Evolutionary conservation across 2,113 vertebrate species (phyloP).

Genomic region (Mirounga angustirostris): DNA sequence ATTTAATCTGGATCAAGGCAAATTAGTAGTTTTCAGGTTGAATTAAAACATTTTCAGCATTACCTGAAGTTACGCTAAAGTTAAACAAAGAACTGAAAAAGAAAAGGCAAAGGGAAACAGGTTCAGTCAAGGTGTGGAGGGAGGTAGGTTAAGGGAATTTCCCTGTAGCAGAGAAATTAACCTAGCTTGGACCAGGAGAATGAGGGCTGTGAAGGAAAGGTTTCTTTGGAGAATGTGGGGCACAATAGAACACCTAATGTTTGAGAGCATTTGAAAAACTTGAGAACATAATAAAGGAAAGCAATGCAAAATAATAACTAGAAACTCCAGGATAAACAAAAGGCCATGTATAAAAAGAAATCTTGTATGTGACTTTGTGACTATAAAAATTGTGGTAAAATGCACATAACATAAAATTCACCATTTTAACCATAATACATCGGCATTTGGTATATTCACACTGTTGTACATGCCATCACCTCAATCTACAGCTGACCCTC

Average conservation of each 20-base stretch:
- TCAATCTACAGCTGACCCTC: neutral
- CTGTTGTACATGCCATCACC: neutral
- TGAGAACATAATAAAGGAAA: neutral
- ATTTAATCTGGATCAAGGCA: neutral
- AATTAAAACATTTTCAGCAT: neutral
- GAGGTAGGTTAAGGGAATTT: neutral
- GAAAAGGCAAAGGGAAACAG: neutral
- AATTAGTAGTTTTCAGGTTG: neutral
- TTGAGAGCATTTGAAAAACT: neutral
- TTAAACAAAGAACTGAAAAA: neutral
- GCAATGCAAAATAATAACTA: neutral
- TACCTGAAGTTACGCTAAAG: neutral
- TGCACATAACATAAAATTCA: neutral
- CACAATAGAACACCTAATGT: neutral
- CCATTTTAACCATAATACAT: neutral
- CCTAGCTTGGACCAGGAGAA: neutral
- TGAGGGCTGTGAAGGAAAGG: neutral
- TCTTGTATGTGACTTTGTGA: neutral
- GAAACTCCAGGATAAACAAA: neutral
- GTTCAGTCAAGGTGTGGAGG: neutral
- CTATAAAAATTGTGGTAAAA: neutral
- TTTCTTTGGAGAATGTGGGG: neutral
- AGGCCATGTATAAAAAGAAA: neutral
- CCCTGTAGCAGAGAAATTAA: neutral
- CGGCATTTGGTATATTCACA: neutral